These are phyloP conservation scores for Potorous gilbertii DNA, from an alignment of 2,797 vertebrate species.

Conservation along the genomic window DNA sequence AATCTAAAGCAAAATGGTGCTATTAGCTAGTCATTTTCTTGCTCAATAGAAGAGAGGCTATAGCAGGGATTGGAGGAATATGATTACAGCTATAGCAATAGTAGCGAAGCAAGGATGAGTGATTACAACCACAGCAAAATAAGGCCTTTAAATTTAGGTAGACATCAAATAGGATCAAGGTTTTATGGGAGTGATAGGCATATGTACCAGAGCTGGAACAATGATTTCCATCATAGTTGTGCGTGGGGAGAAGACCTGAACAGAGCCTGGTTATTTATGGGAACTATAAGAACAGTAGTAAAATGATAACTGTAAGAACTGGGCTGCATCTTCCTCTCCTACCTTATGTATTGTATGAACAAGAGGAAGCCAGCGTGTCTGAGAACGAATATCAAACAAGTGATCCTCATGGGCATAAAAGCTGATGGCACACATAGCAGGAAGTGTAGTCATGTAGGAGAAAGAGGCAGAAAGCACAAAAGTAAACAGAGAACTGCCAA, in stretches of 20 bases:
- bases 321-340: background rate
- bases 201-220: background rate
- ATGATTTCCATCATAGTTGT: background rate
- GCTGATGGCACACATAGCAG: background rate
- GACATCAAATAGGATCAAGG: background rate
- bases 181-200: background rate
- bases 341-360: too few species aligned
- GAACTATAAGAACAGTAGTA: background rate
- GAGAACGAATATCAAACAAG: background rate
- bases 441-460: background rate
- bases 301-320: background rate
- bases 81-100: background rate
- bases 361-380: background rate
- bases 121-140: background rate
- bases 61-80: background rate
- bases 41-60: background rate
- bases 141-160: background rate
- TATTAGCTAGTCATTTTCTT: background rate
- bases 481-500: background rate
- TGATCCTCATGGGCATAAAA: background rate
- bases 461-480: background rate
- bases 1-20: background rate
- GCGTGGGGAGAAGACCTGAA: background rate
- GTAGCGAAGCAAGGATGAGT: background rate
- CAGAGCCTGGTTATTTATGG: background rate